Conservation (phyloP, 2,113 vertebrate genomes). For the Gymnogyps californianus region DNA sequence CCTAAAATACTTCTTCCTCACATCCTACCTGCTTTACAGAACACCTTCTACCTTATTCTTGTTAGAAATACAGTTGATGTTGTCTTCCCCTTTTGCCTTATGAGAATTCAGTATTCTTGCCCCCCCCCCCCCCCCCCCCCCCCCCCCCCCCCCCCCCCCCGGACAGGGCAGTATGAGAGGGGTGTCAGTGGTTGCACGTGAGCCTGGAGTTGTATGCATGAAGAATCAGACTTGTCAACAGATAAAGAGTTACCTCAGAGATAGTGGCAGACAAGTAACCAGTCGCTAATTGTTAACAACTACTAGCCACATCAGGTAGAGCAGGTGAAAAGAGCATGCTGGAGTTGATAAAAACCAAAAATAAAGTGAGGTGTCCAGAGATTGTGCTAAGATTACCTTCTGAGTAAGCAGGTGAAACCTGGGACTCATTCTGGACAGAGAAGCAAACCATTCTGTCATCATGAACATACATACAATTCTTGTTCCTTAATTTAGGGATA, state of each 20-base stretch:
- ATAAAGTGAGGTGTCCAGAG: not conserved
- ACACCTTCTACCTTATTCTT: not conserved
- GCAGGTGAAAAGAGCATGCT: not conserved
- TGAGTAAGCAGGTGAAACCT: not conserved
- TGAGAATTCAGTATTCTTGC: not conserved
- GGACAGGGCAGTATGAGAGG: not conserved
- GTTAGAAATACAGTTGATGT: not conserved
- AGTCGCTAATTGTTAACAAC: not conserved
- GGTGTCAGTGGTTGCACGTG: not conserved
- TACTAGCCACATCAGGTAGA: not conserved
- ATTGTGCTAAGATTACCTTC: not conserved
- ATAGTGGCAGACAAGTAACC: not conserved
- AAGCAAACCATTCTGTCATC: not conserved
- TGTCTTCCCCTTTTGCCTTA: not conserved
- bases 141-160: not conserved
- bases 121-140: not conserved
- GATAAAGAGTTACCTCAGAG: not conserved
- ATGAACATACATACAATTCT: not conserved
- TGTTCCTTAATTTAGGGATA: not conserved
- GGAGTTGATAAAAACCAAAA: not conserved
- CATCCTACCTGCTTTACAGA: not conserved
- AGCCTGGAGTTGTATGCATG: not conserved
- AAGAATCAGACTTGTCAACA: not conserved
- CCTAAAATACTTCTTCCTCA: not conserved
- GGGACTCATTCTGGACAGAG: not conserved